These are phyloP conservation scores for Anoura caudifer DNA, from an alignment of 2,113 vertebrate species.

Conservation along the genomic window DNA sequence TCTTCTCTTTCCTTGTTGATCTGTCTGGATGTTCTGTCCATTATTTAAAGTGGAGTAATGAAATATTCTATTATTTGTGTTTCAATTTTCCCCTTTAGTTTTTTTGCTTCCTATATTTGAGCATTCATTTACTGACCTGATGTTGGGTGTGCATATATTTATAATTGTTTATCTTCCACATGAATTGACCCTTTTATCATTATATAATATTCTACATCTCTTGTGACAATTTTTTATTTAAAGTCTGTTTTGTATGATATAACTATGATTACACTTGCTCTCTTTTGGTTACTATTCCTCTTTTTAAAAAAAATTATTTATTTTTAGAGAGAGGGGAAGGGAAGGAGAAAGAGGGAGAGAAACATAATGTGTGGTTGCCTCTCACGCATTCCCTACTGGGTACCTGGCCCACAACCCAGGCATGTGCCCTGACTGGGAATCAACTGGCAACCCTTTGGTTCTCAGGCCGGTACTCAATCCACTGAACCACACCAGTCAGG, in stretches of 20 bases:
- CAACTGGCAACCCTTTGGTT: too few relatives aligned
- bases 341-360: too few relatives aligned
- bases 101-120: not conserved
- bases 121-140: not conserved
- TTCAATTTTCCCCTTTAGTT: not conserved
- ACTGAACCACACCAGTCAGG: too few relatives aligned
- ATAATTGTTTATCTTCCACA: not conserved
- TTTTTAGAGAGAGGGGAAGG: too few relatives aligned
- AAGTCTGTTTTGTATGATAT: not conserved
- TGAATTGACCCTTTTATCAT: not conserved
- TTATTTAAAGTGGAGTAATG: not conserved
- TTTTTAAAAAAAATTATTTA: too few relatives aligned
- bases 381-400: too few relatives aligned
- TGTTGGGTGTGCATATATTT: not conserved
- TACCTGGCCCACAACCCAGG: too few relatives aligned
- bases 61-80: not conserved
- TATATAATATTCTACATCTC: not conserved
- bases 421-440: too few relatives aligned
- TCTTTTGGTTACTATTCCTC: not conserved
- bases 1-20: not conserved
- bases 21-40: not conserved
- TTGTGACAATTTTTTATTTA: not conserved
- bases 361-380: too few relatives aligned
- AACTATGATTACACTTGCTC: not conserved
- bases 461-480: too few relatives aligned